Evolutionary conservation across 2,113 vertebrate genomes (phyloP).

Genomic region (Passer montanus): DNA sequence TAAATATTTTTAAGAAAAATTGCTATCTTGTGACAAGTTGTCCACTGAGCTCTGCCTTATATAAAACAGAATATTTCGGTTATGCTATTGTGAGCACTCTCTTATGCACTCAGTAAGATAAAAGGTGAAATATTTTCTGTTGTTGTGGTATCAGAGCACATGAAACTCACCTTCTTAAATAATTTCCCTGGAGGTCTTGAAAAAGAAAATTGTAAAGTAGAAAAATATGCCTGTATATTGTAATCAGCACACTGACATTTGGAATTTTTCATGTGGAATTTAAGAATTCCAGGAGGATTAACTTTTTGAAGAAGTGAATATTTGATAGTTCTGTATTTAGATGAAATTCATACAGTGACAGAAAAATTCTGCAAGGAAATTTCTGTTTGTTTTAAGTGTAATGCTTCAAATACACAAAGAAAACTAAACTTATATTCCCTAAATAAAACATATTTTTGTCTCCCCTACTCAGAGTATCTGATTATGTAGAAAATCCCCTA

Average conservation of each 20-base stretch:
- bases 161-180: neutral
- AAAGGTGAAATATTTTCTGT: neutral
- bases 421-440: neutral
- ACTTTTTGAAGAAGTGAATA: slow-evolving; percentile 10
- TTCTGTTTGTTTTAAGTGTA: neutral
- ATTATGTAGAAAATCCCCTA: neutral
- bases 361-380: neutral
- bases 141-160: neutral
- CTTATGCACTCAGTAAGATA: neutral
- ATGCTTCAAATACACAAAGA: neutral
- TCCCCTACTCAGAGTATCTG: neutral
- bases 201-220: slow-evolving; percentile 5
- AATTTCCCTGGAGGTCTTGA: neutral
- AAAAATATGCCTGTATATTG: neutral
- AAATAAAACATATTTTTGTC: neutral
- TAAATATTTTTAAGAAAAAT: neutral
- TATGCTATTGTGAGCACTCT: neutral
- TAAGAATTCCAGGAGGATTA: slow-evolving; percentile 44
- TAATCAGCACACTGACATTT: slow-evolving; percentile 11
- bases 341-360: neutral
- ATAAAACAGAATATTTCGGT: neutral
- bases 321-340: neutral
- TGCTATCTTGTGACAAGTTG: neutral
- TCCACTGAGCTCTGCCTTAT: neutral
- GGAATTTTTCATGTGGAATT: neutral